Evolutionary conservation across 2,113 vertebrate species (phyloP).

Genomic region (Symphodus melops): DNA sequence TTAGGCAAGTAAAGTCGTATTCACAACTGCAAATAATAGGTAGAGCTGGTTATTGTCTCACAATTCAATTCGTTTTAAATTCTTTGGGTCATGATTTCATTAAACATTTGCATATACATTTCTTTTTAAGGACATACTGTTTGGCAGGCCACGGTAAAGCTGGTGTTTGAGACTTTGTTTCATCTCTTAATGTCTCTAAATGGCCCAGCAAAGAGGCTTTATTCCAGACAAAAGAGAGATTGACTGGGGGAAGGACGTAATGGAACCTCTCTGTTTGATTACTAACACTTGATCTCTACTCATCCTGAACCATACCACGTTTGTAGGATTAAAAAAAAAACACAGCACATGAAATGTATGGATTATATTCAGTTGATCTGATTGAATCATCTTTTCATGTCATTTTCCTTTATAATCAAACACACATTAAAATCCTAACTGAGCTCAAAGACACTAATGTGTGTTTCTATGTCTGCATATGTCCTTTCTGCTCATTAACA

Average conservation of each 20-base stretch:
- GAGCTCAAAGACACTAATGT: background rate
- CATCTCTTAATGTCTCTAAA: conserved; percentile 62
- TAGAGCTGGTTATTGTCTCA: no score
- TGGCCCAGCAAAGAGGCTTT: conserved; percentile 65
- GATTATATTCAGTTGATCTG: background rate
- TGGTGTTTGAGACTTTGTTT: conserved; percentile 31
- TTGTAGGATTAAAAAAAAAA: background rate
- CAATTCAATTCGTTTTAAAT: no score
- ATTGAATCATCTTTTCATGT: conserved; percentile 2
- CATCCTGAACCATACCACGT: background rate
- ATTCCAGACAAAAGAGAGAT: conserved; percentile 48
- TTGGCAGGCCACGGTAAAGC: conserved; percentile 12
- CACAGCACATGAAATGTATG: background rate
- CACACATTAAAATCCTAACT: background rate
- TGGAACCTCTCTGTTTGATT: conserved; percentile 58
- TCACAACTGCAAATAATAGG: no score
- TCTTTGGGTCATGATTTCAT: no score
- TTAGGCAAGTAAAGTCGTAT: no score
- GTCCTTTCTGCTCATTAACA: background rate
- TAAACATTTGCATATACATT: background rate
- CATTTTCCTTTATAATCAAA: conserved; percentile 2
- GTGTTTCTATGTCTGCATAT: background rate
- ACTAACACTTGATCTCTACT: conserved; percentile 28
- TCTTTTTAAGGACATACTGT: background rate
- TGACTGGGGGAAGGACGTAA: conserved; percentile 37